Base-by-base conservation (phyloP, 2,888 invertebrate genomes). In the Phalangium opilio region DNA sequence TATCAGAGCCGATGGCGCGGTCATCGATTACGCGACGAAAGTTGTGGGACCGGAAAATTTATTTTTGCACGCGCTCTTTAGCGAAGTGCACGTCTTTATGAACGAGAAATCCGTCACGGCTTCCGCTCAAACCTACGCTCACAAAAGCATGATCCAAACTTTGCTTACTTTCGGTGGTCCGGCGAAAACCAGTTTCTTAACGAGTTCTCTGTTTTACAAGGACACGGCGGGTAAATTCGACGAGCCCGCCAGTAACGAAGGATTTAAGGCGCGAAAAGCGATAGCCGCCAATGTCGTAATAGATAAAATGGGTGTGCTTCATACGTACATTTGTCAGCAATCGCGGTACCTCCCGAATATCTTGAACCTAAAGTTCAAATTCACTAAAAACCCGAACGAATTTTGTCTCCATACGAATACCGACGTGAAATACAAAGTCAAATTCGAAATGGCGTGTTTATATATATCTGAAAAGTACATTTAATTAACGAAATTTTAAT, bases 401-500 rank as follows among this genome's bases (percentile, higher is more conserved):
- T 53, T 53, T 27, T 53, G 50, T 33, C 21, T 51, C 2, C 14
- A 17, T 12, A 33, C 19, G 10, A 27, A 18, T 2, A 33, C 44
- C 11, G 41, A 41, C 3, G 15, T 10, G 1, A 36, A 34, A 8
- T 50, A 38, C 20, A 56, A 53, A 49, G 46, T 58, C 2, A 45
- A 50, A 14, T 36, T 60, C 11, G 17, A 55, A 5, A 51, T 55
- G n/a, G 53, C 53, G 3, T 46, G 46, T 14, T 47, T 61, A 12
- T 50, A n/a, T n/a, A 49, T 43, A 50, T 61, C 10, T 8, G 58
- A 14, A 51, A 50, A 36, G 53, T 53, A 5, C 19, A 47, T 7
- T 21, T 57, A 2, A 55, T 48, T 10, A 59, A 59, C 0, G 54
- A 50, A 1, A 52, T 62, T 4, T 20, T 59, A n/a, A 18, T 61